These are phyloP conservation scores for Xenus cinereus DNA, from an alignment of 2,113 vertebrate species.

Conservation along the genomic window DNA sequence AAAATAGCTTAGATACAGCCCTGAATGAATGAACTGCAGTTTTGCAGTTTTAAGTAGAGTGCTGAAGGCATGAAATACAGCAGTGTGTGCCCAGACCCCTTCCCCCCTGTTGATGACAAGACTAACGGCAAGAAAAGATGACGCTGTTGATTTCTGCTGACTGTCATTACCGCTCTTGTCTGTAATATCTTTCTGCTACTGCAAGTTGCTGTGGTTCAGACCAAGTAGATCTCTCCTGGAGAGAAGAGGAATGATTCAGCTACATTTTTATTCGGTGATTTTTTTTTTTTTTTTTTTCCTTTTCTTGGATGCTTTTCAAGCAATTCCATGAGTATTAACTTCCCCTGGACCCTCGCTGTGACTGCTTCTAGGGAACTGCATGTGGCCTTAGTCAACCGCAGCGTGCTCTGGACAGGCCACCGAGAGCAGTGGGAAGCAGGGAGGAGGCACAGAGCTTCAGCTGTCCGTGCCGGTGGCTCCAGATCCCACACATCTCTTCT, in stretches of 20 bases:
- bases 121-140: neutral
- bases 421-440: neutral
- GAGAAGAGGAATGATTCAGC: neutral
- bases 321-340: neutral
- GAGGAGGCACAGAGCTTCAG: neutral
- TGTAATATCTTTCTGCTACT: neutral
- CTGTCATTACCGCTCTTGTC: neutral
- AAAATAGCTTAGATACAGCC: neutral
- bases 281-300: neutral
- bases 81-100: neutral
- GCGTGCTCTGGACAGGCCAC: accelerated
- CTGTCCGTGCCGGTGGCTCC: neutral
- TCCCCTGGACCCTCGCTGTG: neutral
- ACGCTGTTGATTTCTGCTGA: neutral
- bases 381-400: neutral
- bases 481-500: neutral
- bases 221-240: neutral
- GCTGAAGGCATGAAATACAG: neutral
- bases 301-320: neutral
- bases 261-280: neutral
- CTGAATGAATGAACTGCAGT: neutral
- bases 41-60: neutral
- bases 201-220: neutral
- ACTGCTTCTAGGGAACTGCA: neutral
- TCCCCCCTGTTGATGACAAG: neutral